These are phyloP conservation scores for Meliscaeva auricollis DNA, from an alignment of 2,888 invertebrate species.

Conservation along the genomic window DNA sequence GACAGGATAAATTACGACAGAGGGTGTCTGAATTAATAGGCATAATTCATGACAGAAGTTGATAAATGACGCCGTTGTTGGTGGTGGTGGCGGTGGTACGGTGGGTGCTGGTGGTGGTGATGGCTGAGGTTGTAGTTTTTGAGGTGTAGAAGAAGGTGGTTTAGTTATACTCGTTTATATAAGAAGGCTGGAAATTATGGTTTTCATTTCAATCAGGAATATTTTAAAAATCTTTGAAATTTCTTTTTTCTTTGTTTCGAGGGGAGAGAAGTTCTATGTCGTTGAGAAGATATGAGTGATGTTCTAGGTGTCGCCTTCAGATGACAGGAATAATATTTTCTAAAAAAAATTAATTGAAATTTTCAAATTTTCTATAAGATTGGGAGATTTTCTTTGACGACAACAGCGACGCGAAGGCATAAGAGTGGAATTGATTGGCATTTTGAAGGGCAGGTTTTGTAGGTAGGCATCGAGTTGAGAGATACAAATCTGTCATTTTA, in stretches of 20 bases:
- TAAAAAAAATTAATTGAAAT: constrained; percentile 71
- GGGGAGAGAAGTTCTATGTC: background rate
- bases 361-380: constrained; percentile 48
- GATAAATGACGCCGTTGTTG: constrained; percentile 80
- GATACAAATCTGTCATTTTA: background rate
- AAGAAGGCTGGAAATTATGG: constrained; percentile 47
- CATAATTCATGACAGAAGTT: constrained; percentile 80
- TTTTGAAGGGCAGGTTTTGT: background rate
- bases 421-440: constrained; percentile 32
- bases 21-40: constrained; percentile 80
- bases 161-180: no score
- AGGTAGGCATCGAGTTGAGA: background rate
- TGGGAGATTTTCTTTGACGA: background rate
- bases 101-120: background rate
- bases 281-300: constrained; percentile 38
- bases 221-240: constrained; percentile 46
- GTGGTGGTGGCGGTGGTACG: background rate
- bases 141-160: background rate
- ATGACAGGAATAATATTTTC: constrained; percentile 64
- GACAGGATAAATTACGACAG: constrained; percentile 84
- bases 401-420: no score
- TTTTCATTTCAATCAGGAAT: constrained; percentile 67
- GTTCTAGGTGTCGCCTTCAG: constrained; percentile 58
- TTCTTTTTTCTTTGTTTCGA: constrained; percentile 6
- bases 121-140: constrained; percentile 60